Base-by-base conservation (phyloP, 1,140 invertebrate genomes). In the Sminthurides bifidus region DNA sequence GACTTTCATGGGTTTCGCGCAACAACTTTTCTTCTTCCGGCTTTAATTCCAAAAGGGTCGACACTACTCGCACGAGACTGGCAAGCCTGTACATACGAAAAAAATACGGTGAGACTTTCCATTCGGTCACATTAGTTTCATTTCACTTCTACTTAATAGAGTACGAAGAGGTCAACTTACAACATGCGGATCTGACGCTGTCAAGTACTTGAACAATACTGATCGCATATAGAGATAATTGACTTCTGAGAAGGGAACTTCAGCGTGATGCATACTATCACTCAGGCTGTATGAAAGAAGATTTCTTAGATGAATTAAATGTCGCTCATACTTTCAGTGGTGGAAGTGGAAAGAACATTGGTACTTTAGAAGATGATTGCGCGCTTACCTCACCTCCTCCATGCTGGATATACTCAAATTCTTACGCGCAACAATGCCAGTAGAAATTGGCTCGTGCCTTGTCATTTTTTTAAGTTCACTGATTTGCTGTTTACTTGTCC, bases 1-100 rank as follows among this genome's bases (percentile, higher is more conserved):
- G 46, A 33, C 26, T 31, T 21, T 31, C 27, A n/a, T 33, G 46
- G 5, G 31, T 35, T 31, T 49, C 46, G 4, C 46, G 79, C n/a
- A 93, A 73, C 0, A 92, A 68, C 67, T 81, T 81, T 69, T 93
- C 87, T 73, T 94, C 90, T 66, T 92, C 88, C 8, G 80, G 76
- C 0, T 82, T 83, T 59, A 93, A 83, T 56, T 88, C 81, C 21
- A 94, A 73, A 46, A 94, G 72, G 3, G 85, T 85, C 1, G 87
- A 80, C 0, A 94, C 84, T 15, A 89, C 90, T 67, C 84, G 79
- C 27, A 26, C 19, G 21, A 35, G 19, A 35, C 21, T 51, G 30
- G 14, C 14, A 24, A 24, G 2, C n/a, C 14, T 10, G 23, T 41
- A 37, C n/a, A 30, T 30, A n/a, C 12, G n/a, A 38, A 46, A 33